Percentiles rank a stretch among this genome's conserved stretches.
Conservation (phyloP, 2,797 vertebrate species). For the Choloepus didactylus region DNA sequence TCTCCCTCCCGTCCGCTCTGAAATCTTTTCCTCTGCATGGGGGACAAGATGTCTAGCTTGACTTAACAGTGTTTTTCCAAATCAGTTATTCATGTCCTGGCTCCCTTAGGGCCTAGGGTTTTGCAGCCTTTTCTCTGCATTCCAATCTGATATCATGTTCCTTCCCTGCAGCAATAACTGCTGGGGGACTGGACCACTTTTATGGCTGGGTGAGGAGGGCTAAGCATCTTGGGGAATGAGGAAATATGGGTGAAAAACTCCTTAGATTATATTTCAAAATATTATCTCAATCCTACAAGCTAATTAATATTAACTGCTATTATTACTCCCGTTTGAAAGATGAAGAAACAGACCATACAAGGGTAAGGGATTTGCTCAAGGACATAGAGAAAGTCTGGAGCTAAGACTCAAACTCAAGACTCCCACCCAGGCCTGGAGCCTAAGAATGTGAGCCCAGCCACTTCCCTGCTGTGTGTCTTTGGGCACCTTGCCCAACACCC, state of each 20-base stretch:
- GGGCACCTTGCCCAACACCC: neutral
- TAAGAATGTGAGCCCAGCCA: neutral
- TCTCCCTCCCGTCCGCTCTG: neutral
- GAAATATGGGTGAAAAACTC: neutral
- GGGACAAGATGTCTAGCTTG: neutral
- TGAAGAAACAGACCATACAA: conserved; percentile 60
- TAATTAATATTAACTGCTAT: neutral
- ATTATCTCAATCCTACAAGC: neutral
- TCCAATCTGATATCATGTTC: neutral
- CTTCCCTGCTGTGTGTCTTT: neutral
- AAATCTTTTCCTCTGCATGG: neutral
- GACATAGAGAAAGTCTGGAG: neutral
- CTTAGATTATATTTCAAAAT: neutral
- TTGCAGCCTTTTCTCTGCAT: neutral
- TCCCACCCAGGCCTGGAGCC: neutral
- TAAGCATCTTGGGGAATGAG: neutral
- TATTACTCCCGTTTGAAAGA: neutral
- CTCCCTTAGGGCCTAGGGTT: neutral
- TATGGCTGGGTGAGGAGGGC: neutral
- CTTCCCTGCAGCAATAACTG: neutral
- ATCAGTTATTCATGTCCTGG: neutral
- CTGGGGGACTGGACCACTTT: neutral
- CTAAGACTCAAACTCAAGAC: neutral
- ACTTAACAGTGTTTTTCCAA: neutral
- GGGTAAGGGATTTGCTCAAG: neutral